Base-by-base conservation (phyloP, 2,113 vertebrate genomes). In the Erythrolamprus reginae region DNA sequence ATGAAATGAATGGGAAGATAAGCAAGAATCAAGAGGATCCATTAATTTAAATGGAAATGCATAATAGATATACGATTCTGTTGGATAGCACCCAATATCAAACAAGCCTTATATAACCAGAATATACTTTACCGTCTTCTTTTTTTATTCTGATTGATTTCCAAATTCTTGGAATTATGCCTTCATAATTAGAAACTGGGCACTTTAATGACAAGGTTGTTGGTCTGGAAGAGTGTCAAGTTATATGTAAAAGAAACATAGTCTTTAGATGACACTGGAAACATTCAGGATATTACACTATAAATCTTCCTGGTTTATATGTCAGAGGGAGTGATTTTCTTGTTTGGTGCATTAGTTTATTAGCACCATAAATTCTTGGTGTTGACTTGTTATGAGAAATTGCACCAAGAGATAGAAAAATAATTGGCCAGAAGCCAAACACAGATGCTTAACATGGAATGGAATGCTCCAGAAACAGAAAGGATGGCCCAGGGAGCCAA, bases 311-410 rank as follows among this genome's bases (percentile, higher is more conserved):
- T 45, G 51, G 90, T 82, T 90, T 87, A 87, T 84, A 56, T 88
- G 89, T 88, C 84, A 83, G 70, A 87, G 88, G 85, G 52, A 88
- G 77, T 48, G 77, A 90, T 88, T 70, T 87, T 88, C 89, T 92
- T 88, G 91, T 84, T 50, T 50, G 56, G 15, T 88, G 82, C 86
- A 88, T 84, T 90, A 53, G 23, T 90, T 92, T 90, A 90, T 90
- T 70, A 90, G 89, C 23, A 38, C 82, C 55, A 65, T 88, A 88
- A 90, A 88, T 90, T 87, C 89, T 87, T 58, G 70, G 24, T 83
- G 85, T 48, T 84, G 85, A 90, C 55, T 53, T 42, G 19, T 84
- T 92, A 88, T 88, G 82, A 50, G 52, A 82, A 85, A 90, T 86
- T 86, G 51, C 23, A 77, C 38, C 21, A 50, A 45, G 26, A 88